Base-by-base conservation (phyloP, 2,888 invertebrate genomes). In the Zhuqinia jingwanae region DNA sequence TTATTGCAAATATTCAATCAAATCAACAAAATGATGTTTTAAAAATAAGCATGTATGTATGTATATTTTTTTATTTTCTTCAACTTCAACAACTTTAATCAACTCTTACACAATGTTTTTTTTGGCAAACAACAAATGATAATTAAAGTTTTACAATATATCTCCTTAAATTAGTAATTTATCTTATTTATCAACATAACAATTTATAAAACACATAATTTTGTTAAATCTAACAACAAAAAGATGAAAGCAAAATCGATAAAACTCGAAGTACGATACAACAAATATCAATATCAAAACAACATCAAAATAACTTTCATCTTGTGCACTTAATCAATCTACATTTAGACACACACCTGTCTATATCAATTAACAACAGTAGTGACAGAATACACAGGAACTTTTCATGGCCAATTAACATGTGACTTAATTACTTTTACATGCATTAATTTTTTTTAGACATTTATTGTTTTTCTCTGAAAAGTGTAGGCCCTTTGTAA, bases 391-490 rank as follows among this genome's bases (percentile, higher is more conserved):
- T 25, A 25, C 47, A 47, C 47, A 47, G 25, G 50, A 70, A 70
- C 45, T 70, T 22, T 70, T 70, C 70, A 70, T 70, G 70, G 47
- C 50, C 70, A 70, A 70, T 70, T 47, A 70, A 70, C 47, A 70
- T 22, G 70, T 47, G 25, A 70, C 47, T 70, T 25, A 47, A 70
- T 22, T n/a, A 68, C 22, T 47, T 25, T 25, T 50, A 70, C 25
- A 47, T 25, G n/a, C 25, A 70, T 22, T 42, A 8, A 45, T n/a
- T n/a, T n/a, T n/a, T 50, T 50, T 15, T 22, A 10, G 15, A 25
- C 25, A 47, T 1, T 17, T 2, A 65, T 15, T 1, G n/a, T 17
- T n/a, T 65, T 65, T 65, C 1, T 20, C 2, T 36, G 1, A 10
- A 42, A 42, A 45, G 10, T 45, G 20, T 5, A 22, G 53, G 47